A percentile compares a stretch with the other conserved stretches of the same genome.
Conservation (phyloP, 1,140 invertebrate species). For the Yoshiicerus persimilis region DNA sequence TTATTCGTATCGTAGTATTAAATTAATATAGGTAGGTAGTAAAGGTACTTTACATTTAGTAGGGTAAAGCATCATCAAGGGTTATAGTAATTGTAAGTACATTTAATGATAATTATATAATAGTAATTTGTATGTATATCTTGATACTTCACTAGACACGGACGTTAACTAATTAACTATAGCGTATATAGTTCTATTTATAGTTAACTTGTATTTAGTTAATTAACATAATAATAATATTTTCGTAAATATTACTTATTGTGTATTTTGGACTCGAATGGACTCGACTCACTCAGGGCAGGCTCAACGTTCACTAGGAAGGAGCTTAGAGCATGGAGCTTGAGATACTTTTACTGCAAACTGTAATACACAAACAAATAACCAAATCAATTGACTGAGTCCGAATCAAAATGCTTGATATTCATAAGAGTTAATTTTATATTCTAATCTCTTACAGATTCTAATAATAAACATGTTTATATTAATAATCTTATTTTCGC, state of each 20-base stretch:
- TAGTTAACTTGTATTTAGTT: neutral
- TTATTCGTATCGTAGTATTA: neutral
- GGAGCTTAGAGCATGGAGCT: slow-evolving; percentile 17
- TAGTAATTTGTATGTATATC: slow-evolving; percentile 3
- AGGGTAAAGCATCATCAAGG: neutral
- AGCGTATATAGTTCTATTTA: neutral
- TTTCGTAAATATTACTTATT: slow-evolving; percentile 7
- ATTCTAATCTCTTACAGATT: no score
- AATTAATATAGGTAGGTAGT: neutral
- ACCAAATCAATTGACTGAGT: neutral
- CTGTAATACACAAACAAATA: slow-evolving; percentile 24
- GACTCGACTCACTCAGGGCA: slow-evolving; percentile 22
- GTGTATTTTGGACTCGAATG: slow-evolving; percentile 25
- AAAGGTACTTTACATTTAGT: neutral
- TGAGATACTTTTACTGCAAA: slow-evolving; percentile 44
- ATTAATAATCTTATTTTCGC: no score
- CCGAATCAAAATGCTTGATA: no score
- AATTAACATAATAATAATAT: slow-evolving; percentile 7
- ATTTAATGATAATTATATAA: neutral
- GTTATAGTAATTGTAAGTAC: neutral
- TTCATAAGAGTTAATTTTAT: no score
- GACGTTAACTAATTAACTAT: neutral
- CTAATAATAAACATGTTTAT: no score
- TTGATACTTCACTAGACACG: slow-evolving; percentile 13
- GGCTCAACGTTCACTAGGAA: slow-evolving; percentile 4